Evolutionary conservation across 2,888 invertebrate genomes (phyloP).

Genomic region (Stenurella melanura): DNA sequence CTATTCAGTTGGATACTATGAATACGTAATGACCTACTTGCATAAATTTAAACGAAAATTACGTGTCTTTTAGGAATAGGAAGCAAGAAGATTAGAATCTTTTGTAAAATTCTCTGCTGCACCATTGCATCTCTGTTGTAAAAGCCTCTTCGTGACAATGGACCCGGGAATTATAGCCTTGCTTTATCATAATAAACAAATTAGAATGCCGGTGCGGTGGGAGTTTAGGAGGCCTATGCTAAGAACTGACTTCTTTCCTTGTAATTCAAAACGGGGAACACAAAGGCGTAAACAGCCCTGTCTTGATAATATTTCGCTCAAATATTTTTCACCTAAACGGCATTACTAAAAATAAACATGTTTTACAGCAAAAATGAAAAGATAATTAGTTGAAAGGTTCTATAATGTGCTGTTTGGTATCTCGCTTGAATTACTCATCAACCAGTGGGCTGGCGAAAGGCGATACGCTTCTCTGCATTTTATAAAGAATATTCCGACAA

Average conservation of each 20-base stretch:
- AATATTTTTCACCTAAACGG: constrained; percentile 10
- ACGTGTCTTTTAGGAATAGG: constrained; percentile 17
- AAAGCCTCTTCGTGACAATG: constrained; percentile 51
- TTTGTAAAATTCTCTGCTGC: constrained; percentile 39
- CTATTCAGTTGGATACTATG: constrained; percentile 23
- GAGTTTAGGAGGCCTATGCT: background rate
- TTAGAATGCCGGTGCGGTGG: constrained; percentile 54
- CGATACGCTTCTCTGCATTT: background rate
- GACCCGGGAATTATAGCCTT: constrained; percentile 49
- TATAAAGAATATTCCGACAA: background rate
- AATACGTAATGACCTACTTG: constrained; percentile 32
- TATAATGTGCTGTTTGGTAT: background rate
- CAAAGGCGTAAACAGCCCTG: constrained; percentile 14
- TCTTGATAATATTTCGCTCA: constrained; percentile 32
- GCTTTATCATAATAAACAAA: constrained; percentile 61
- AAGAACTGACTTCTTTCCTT: constrained; percentile 16
- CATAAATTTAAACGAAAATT: constrained; percentile 38
- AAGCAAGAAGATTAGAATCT: constrained; percentile 40
- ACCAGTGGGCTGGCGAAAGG: background rate
- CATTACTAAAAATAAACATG: constrained; percentile 11
- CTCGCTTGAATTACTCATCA: background rate
- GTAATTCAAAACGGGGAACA: constrained; percentile 13
- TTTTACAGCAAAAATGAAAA: background rate
- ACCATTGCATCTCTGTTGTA: constrained; percentile 36
- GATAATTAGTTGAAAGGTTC: constrained; percentile 11